Percentiles rank a stretch among this genome's conserved stretches.
These are phyloP conservation scores for Argentina silus DNA, from an alignment of 2,797 vertebrate genomes.

Conservation along the genomic window DNA sequence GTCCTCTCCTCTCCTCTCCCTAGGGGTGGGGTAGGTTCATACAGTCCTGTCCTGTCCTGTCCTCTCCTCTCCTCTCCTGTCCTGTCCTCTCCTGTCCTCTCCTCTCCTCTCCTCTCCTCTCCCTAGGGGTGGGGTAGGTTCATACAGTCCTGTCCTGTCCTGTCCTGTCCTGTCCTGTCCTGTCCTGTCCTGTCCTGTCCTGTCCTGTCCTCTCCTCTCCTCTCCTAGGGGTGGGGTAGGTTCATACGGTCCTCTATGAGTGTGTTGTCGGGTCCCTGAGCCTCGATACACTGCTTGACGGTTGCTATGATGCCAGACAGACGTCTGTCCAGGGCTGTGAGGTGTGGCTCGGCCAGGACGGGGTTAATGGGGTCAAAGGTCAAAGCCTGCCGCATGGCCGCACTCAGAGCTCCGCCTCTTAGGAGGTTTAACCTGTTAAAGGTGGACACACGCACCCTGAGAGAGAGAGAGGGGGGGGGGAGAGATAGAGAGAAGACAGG, in stretches of 20 bases:
- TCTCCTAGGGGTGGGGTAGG: constrained; percentile 87
- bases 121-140: constrained; percentile 90
- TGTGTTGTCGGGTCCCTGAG: constrained; percentile 88
- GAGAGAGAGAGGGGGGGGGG: neutral
- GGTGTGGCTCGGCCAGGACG: constrained; percentile 85
- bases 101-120: neutral
- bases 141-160: constrained; percentile 87
- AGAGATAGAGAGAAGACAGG: neutral
- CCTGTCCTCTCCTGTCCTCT: neutral
- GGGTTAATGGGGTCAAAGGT: constrained; percentile 90
- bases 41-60: neutral
- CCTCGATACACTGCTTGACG: constrained; percentile 93
- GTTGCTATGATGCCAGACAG: constrained; percentile 87
- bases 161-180: neutral
- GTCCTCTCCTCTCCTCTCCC: too few species aligned
- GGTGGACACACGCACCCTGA: constrained; percentile 93
- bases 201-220: neutral
- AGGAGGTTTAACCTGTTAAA: constrained; percentile 95
- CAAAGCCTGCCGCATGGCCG: constrained; percentile 88
- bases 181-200: neutral
- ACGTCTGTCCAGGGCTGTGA: constrained; percentile 89
- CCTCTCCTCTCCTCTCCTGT: neutral
- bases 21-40: too few species aligned
- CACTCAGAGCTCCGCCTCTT: constrained; percentile 86
- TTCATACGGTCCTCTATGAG: constrained; percentile 98